A percentile compares a stretch with the other conserved stretches of the same genome.
phyloP scores from a whole-genome alignment of 2,888 invertebrate species.

The Colostygia pectinataria region DNA sequence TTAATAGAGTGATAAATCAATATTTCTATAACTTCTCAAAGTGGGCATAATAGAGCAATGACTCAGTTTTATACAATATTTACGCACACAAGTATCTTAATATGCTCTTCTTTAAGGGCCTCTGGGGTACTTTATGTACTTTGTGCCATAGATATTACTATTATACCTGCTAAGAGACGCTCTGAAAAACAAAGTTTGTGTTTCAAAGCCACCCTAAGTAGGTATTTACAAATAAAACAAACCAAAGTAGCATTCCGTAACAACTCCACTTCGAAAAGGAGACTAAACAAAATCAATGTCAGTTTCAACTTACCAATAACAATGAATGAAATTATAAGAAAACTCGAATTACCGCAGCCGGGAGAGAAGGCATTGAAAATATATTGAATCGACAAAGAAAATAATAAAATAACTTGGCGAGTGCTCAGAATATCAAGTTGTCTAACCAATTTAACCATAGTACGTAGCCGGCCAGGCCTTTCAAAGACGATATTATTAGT shows the following conservation, averaged over 20 bases:
- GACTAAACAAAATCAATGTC: constrained; percentile 9
- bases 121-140: no score
- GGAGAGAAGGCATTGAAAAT: constrained; percentile 7
- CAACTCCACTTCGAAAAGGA: neutral
- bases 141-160: no score
- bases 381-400: constrained; percentile 18
- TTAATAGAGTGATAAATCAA: no score
- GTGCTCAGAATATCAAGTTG: constrained; percentile 20
- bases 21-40: no score
- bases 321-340: constrained; percentile 15
- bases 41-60: no score
- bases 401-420: constrained; percentile 19
- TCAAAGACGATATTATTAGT: constrained; percentile 2
- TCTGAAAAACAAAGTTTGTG: no score
- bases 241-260: neutral
- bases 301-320: constrained; percentile 11
- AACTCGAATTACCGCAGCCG: constrained; percentile 9
- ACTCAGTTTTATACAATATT: no score
- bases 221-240: neutral
- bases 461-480: neutral
- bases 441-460: constrained; percentile 16
- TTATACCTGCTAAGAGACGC: no score
- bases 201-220: no score
- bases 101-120: no score
- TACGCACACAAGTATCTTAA: no score